phyloP scores from a whole-genome alignment of 2,113 vertebrate species.

The Pantherophis guttatus region DNA sequence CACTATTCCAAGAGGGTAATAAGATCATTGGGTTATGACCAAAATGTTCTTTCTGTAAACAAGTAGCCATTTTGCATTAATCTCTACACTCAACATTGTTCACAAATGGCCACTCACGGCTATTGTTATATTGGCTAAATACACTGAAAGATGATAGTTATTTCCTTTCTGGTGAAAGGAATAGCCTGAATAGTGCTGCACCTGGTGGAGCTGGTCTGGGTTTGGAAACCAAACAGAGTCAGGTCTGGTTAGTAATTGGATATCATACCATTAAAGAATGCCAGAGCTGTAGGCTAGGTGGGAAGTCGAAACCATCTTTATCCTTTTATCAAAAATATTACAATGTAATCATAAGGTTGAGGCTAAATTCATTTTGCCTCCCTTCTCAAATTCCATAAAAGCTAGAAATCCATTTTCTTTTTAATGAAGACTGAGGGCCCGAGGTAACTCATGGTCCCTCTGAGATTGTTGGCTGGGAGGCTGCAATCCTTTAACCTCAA shows the following conservation, averaged over 20 bases:
- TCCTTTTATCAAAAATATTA: background rate
- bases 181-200: background rate
- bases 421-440: background rate
- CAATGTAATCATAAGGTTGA: background rate
- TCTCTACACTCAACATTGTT: background rate
- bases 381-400: background rate
- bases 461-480: background rate
- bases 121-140: background rate
- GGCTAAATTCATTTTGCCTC: background rate
- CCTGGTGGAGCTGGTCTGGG: background rate
- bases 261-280: background rate
- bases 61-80: background rate
- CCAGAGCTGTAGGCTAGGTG: background rate
- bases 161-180: background rate
- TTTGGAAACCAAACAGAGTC: background rate
- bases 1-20: background rate
- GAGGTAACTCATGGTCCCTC: background rate
- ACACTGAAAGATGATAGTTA: background rate
- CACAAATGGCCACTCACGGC: background rate
- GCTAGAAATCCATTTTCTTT: background rate
- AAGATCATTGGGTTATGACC: background rate
- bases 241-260: background rate
- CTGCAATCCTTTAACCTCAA: background rate
- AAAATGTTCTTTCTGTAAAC: background rate
- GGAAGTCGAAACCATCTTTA: background rate